Evolutionary conservation across 2,888 invertebrate genomes (phyloP).

Genomic region (Ernsta delagoae): DNA sequence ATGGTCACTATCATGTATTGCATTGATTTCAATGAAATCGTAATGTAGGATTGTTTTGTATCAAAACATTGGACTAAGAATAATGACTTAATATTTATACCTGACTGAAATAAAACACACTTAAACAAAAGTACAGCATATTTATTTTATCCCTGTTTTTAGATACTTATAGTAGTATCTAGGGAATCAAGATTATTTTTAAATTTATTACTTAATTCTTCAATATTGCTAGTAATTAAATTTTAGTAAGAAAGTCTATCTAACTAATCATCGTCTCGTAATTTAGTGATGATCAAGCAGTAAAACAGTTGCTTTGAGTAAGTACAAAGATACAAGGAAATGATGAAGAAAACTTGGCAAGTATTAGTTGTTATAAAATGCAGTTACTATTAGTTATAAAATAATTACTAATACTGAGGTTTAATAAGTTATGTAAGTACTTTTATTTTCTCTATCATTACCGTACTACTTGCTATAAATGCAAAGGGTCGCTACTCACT

Average conservation of each 20-base stretch:
- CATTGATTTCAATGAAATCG: slow-evolving; percentile 72
- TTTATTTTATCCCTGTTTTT: not conserved
- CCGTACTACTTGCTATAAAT: slow-evolving; percentile 1
- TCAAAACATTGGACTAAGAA: slow-evolving; percentile 61
- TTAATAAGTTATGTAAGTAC: no score
- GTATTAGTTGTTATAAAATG: not conserved
- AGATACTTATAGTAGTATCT: not conserved
- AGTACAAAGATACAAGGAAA: no score
- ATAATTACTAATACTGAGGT: not conserved
- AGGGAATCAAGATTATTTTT: not conserved
- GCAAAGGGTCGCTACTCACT: not conserved
- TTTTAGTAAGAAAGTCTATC: no score
- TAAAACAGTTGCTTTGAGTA: no score
- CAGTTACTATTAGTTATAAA: not conserved
- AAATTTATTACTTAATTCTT: no score
- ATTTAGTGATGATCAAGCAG: no score
- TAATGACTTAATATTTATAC: slow-evolving; percentile 27
- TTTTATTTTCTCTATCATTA: no score
- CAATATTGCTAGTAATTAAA: no score
- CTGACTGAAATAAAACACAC: slow-evolving; percentile 27
- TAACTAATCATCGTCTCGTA: no score
- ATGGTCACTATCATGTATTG: slow-evolving; percentile 4
- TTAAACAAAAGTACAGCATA: slow-evolving; percentile 6
- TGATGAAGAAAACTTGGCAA: not conserved
- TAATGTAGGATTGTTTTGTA: slow-evolving; percentile 64